Conservation (phyloP, 2,113 vertebrate genomes). For the Deroptyus accipitrinus region DNA sequence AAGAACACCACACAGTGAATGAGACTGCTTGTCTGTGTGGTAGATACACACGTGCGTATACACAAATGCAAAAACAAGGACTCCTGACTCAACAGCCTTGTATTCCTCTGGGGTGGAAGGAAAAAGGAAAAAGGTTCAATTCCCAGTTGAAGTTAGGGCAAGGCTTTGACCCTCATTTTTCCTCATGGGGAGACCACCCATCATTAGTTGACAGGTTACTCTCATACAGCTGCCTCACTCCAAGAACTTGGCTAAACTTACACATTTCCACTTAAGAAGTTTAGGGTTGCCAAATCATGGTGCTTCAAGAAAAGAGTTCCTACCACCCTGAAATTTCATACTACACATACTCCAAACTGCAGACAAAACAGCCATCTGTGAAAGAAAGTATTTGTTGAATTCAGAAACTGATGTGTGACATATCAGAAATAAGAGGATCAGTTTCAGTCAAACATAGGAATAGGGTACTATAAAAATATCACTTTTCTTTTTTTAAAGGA, state of each 20-base stretch:
- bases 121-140: not conserved
- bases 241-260: not conserved
- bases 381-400: not conserved
- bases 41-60: not conserved
- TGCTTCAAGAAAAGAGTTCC: not conserved
- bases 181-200: fast-evolving
- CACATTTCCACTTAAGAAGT: not conserved
- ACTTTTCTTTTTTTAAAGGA: not conserved
- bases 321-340: not conserved
- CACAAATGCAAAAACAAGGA: not conserved
- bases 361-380: not conserved
- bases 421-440: not conserved
- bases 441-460: not conserved
- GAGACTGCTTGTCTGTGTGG: fast-evolving
- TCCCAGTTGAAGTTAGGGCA: not conserved
- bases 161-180: not conserved
- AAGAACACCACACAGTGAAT: not conserved
- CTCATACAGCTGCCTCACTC: not conserved
- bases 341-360: not conserved
- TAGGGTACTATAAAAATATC: not conserved
- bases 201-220: not conserved
- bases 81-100: not conserved
- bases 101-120: not conserved
- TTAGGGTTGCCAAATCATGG: not conserved
- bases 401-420: not conserved